Percentiles rank a stretch among this genome's conserved stretches.
phyloP scores from a whole-genome alignment of 2,888 invertebrate species.

The Polyommatus icarus region DNA sequence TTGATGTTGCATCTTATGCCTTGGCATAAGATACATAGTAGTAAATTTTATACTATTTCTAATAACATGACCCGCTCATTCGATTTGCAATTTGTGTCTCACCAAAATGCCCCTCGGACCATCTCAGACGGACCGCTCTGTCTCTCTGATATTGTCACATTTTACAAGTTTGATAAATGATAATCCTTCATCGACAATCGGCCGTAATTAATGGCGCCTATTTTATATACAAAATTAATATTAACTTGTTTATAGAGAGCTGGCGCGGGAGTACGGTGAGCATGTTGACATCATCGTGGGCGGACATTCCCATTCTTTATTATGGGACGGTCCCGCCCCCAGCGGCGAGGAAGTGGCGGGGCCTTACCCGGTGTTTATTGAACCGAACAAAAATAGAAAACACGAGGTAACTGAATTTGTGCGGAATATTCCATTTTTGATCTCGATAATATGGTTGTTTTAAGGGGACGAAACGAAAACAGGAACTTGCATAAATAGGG shows the following conservation, averaged over 20 bases:
- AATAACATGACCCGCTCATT: too few relatives aligned
- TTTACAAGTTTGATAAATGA: slow-evolving; percentile 6
- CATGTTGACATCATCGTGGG: slow-evolving; percentile 90
- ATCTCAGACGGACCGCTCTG: too few relatives aligned
- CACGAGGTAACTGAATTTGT: slow-evolving; percentile 53
- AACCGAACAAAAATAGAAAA: slow-evolving; percentile 50
- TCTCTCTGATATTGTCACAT: background rate
- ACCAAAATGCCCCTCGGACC: too few relatives aligned
- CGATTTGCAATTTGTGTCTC: too few relatives aligned
- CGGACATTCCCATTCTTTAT: slow-evolving; percentile 89
- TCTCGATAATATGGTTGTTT: background rate
- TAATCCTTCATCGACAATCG: slow-evolving; percentile 9
- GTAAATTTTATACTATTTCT: too few relatives aligned
- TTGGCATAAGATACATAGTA: too few relatives aligned
- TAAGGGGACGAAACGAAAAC: background rate
- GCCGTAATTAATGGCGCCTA: background rate
- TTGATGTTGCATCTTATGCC: too few relatives aligned
- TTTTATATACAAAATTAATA: background rate
- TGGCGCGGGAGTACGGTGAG: slow-evolving; percentile 84
- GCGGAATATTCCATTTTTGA: slow-evolving; percentile 10
- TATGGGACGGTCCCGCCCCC: slow-evolving; percentile 82
- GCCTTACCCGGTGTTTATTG: slow-evolving; percentile 84
- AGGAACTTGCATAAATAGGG: too few relatives aligned
- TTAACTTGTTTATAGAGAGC: slow-evolving; percentile 55
- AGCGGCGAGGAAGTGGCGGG: slow-evolving; percentile 81